Conservation (phyloP, 2,888 invertebrate species). For the Leptarthrus brevirostris region DNA sequence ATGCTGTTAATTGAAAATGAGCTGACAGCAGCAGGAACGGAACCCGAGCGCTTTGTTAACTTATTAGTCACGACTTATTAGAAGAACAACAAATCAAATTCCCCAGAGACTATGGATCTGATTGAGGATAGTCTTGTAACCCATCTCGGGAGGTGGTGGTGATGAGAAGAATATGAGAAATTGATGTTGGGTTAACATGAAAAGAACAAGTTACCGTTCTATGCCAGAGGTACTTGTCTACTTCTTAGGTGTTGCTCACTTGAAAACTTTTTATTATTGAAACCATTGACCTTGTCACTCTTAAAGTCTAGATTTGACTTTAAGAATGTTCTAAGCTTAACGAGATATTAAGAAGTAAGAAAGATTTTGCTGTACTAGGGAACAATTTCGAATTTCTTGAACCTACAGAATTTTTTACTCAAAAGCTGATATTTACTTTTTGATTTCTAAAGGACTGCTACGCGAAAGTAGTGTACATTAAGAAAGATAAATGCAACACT, state of each 20-base stretch:
- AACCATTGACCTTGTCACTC: background rate
- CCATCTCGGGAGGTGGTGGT: slow-evolving; percentile 50
- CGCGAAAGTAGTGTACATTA: no score
- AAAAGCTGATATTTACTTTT: no score
- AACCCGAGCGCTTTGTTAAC: slow-evolving; percentile 60
- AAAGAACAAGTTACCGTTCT: background rate
- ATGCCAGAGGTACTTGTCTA: background rate
- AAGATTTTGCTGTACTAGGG: no score
- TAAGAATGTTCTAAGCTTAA: no score
- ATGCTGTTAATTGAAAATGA: slow-evolving; percentile 51
- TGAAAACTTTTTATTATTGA: background rate
- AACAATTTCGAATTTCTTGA: no score
- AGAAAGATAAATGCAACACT: no score
- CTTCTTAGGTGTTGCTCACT: background rate
- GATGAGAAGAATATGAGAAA: slow-evolving; percentile 47
- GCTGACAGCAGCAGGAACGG: slow-evolving; percentile 52
- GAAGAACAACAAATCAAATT: slow-evolving; percentile 48
- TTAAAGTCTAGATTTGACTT: no score
- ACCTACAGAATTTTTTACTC: no score
- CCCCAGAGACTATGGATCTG: background rate
- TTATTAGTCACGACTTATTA: slow-evolving; percentile 64
- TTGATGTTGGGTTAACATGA: background rate
- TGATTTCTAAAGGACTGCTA: no score
- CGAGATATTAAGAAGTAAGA: no score
- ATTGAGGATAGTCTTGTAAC: slow-evolving; percentile 9